Percentiles rank a stretch among this genome's conserved stretches.
phyloP scores from a whole-genome alignment of 1,140 invertebrate species.

The Macrosteles quadrilineatus region DNA sequence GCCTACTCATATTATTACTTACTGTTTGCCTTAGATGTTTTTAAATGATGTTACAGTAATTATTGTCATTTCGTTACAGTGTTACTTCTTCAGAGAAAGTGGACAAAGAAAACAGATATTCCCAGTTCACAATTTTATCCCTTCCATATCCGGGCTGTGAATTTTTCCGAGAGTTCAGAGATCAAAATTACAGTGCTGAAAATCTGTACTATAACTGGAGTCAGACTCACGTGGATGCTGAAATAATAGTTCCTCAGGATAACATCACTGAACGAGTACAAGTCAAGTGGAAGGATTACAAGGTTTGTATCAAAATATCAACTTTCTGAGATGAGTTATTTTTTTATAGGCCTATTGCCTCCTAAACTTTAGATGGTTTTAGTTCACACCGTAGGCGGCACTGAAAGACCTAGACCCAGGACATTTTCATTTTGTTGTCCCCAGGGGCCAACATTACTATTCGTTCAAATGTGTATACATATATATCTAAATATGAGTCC shows the following conservation, averaged over 20 bases:
- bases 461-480: too few species aligned
- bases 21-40: too few species aligned
- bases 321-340: background rate
- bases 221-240: slow-evolving; percentile 72
- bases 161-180: slow-evolving; percentile 74
- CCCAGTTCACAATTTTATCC: slow-evolving; percentile 72
- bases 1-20: too few species aligned
- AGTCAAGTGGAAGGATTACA: slow-evolving; percentile 74
- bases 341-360: too few species aligned
- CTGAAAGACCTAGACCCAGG: too few species aligned
- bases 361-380: too few species aligned
- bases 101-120: slow-evolving; percentile 77
- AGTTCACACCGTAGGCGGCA: too few species aligned
- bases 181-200: slow-evolving; percentile 68
- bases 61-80: slow-evolving; percentile 58
- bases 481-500: too few species aligned
- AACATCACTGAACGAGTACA: slow-evolving; percentile 59
- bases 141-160: slow-evolving; percentile 85
- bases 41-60: too few species aligned
- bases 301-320: slow-evolving; percentile 48
- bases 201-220: slow-evolving; percentile 76
- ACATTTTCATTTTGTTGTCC: too few species aligned
- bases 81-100: slow-evolving; percentile 88
- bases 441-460: too few species aligned
- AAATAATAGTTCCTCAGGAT: slow-evolving; percentile 68